Evolutionary conservation across 2,888 invertebrate genomes (phyloP).

Genomic region (Dynastes hyllus): DNA sequence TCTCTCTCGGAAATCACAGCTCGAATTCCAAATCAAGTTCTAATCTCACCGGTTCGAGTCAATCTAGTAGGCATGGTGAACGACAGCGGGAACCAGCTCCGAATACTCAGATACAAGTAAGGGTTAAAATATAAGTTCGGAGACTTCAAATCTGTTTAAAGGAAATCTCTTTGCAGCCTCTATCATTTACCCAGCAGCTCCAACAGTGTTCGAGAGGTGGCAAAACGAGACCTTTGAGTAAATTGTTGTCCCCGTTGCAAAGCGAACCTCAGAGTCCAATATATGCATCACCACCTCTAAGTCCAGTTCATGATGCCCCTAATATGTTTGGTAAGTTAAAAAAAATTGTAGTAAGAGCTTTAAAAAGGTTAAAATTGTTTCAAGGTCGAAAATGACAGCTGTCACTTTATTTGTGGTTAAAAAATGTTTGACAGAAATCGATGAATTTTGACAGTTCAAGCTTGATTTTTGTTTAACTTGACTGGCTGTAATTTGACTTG

Average conservation of each 20-base stretch:
- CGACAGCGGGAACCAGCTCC: conserved; percentile 64
- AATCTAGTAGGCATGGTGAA: conserved; percentile 69
- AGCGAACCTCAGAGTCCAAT: conserved; percentile 83
- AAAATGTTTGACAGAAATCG: no score
- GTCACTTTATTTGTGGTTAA: no score
- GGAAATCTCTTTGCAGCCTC: conserved; percentile 73
- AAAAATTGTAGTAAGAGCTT: no score
- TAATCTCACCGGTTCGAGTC: conserved; percentile 79
- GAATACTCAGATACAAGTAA: conserved; percentile 61
- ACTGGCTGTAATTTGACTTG: no score
- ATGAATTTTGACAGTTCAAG: no score
- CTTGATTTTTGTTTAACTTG: no score
- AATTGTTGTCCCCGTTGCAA: conserved; percentile 76
- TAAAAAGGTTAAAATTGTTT: no score
- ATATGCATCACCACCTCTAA: conserved; percentile 80
- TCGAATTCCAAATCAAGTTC: conserved; percentile 87
- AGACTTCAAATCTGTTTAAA: conserved; percentile 18
- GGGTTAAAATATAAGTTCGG: not conserved
- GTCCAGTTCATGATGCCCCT: conserved; percentile 70
- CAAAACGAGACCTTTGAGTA: conserved; percentile 78
- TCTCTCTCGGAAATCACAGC: conserved; percentile 79
- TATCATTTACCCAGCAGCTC: conserved; percentile 95
- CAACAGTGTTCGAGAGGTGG: conserved; percentile 86
- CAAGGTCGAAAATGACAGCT: no score
- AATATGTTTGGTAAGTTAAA: conserved; percentile 67